Base-by-base conservation (phyloP, 2,113 vertebrate species). In the Haemorhous mexicanus region DNA sequence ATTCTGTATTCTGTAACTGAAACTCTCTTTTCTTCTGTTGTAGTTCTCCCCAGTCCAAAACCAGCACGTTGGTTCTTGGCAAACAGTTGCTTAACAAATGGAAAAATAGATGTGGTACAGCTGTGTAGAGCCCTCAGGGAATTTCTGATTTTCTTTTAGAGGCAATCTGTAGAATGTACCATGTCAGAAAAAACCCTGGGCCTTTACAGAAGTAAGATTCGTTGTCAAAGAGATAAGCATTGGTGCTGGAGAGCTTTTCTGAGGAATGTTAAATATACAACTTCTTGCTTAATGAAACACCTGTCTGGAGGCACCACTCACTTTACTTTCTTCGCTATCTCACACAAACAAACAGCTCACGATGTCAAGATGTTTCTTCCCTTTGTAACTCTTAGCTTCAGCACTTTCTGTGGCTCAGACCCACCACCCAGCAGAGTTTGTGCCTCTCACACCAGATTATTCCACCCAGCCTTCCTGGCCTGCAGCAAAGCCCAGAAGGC, bases 351-450 rank as follows among this genome's bases (percentile, higher is more conserved):
- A 68, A 23, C 2, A 8, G 19, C 11, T 69, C 7, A 1, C 1
- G 0, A 6, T 15, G 17, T 30, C 8, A 15, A 23, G 8, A 13
- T 41, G 84, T 69, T 52, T 44, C 32, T 50, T 27, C 28, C 28
- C 15, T 49, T 44, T 47, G 14, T 35, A 52, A 24, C 61, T 74
- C 59, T 8, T 33, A 26, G 19, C 37, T 61, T 21, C 61, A 41
- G 20, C 16, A 7, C 22, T 16, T n/a, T 9, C 23, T 3, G 20
- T 39, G n/a, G 22, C 61, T 27, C 21, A 37, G 46, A 18, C n/a
- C 41, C 0, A 0, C 44, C 56, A 1, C 5, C 19, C 0, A 4
- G 47, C 3, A 4, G 47, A 21, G 43, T 37, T 41, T 53, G 32
- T 11, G 18, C 21, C 30, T 59, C 47, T 72, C 33, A 2, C 1